Evolutionary conservation across 2,888 invertebrate species (phyloP), one percentile per base, ranked within the genome.

Genomic region (Andrena bicolor): DNA sequence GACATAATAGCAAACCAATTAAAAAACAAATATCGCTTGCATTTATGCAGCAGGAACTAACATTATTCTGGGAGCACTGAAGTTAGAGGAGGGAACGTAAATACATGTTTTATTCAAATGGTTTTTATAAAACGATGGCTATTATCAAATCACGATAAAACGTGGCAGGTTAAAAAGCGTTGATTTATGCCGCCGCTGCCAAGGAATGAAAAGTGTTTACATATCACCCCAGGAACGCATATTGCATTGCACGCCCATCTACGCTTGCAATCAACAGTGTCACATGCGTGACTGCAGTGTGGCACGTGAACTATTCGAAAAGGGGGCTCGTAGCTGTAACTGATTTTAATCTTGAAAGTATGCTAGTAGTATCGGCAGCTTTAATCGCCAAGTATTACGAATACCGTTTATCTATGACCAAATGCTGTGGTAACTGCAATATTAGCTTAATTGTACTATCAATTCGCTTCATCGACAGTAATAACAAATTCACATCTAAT

Each of bases 91-190:
- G 4, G 41, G 13, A 13, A 4, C 4, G 0, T 23, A 56, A 20
- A 30, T 26, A 30, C 13, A 8, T 26, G 13, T 10, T 28, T 28
- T 13, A 30, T 30, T n/a, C 28, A 20, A 30, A 8, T 2, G 32
- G 16, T 10, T 51, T 16, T 10, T 41, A 26, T n/a, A 26, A 69
- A 28, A 58, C 4, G 53, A 30, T 30, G 16, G 64, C 20, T 30
- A 48, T 74, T 64, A 56, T 65, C 48, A 20, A 58, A 65, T 74
- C 53, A n/a, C 53, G 72, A 63, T 63, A 41, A 56, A 64, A 53
- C 53, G 16, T 4, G 23, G n/a, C 72, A 41, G 6, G 53, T 53
- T 51, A 16, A 41, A 32, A 65, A 58, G 20, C 13, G 28, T 58
- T 65, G 73, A 74, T 65, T 41, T 48, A 65, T 58, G 30, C 7